Conservation (phyloP, 2,113 vertebrate genomes). For the Thalassarche chlororhynchos region DNA sequence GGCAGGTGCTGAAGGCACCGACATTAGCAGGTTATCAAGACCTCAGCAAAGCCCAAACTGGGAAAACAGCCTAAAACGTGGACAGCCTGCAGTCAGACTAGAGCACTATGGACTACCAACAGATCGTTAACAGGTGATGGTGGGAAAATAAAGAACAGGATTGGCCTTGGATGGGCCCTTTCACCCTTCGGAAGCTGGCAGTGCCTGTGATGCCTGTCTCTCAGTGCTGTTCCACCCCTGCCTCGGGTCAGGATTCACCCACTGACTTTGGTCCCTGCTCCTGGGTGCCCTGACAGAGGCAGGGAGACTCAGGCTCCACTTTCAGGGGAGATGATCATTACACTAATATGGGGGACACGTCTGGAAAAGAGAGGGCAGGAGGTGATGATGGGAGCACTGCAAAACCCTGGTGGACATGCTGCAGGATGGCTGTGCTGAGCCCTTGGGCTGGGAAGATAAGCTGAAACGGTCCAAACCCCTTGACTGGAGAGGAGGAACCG, state of each 20-base stretch:
- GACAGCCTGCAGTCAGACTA: neutral
- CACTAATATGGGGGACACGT: accelerated
- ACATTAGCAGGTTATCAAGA: no score
- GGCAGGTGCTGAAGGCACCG: neutral
- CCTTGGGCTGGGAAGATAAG: neutral
- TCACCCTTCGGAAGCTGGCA: neutral
- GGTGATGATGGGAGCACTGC: neutral
- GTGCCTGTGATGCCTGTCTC: neutral
- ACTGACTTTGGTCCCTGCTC: accelerated
- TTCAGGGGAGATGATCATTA: neutral
- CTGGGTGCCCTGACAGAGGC: neutral
- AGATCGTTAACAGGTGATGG: accelerated
- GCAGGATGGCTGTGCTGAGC: neutral
- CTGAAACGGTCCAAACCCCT: neutral
- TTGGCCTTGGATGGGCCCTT: neutral
- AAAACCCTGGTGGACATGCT: accelerated
- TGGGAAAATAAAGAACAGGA: neutral
- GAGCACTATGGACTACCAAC: neutral
- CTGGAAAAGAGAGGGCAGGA: neutral
- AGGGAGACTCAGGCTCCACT: neutral
- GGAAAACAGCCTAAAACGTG: neutral
- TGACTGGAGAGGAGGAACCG: neutral
- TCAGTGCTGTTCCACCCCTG: neutral
- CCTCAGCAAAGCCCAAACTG: neutral
- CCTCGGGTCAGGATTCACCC: neutral